phyloP scores from a whole-genome alignment of 2,888 invertebrate species.

The Bedellia somnulentella region DNA sequence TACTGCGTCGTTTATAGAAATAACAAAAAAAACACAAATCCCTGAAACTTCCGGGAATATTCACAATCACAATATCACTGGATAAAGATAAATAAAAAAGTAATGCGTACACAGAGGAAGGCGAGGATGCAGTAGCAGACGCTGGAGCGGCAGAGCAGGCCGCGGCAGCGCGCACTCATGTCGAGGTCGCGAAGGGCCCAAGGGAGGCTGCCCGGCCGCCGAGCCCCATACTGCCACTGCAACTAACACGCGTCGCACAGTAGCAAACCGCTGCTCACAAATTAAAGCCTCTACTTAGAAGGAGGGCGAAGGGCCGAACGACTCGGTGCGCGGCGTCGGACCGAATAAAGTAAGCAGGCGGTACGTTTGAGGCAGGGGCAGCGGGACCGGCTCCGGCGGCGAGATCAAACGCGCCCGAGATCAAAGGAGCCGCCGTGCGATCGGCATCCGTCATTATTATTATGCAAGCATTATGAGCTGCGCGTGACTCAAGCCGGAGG shows the following conservation, averaged over 20 bases:
- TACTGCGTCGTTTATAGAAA: too few species aligned
- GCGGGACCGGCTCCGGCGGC: slow-evolving; percentile 53
- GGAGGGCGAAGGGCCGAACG: slow-evolving; percentile 53
- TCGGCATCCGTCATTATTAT: slow-evolving; percentile 63
- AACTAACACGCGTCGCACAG: slow-evolving; percentile 23
- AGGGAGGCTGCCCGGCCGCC: slow-evolving; percentile 17
- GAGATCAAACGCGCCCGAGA: slow-evolving; percentile 55
- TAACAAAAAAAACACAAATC: too few species aligned
- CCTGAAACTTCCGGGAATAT: too few species aligned
- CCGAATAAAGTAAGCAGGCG: slow-evolving; percentile 54
- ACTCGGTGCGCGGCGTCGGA: slow-evolving; percentile 46
- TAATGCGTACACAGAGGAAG: slow-evolving; percentile 44
- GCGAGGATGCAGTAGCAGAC: slow-evolving; percentile 28
- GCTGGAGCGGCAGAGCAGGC: slow-evolving; percentile 13
- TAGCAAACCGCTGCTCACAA: slow-evolving; percentile 55
- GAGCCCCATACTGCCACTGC: slow-evolving; percentile 50
- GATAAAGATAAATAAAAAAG: slow-evolving; percentile 10
- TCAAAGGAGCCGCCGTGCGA: slow-evolving; percentile 60
- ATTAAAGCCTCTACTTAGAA: slow-evolving; percentile 57
- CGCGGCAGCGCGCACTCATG: slow-evolving; percentile 18
- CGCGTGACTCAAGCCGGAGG: slow-evolving; percentile 59
- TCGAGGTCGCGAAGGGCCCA: slow-evolving; percentile 14
- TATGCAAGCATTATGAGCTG: slow-evolving; percentile 62
- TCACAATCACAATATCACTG: too few species aligned
- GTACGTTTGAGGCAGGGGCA: slow-evolving; percentile 55